phyloP scores from a whole-genome alignment of 2,888 invertebrate genomes.

The Carcina quercana region DNA sequence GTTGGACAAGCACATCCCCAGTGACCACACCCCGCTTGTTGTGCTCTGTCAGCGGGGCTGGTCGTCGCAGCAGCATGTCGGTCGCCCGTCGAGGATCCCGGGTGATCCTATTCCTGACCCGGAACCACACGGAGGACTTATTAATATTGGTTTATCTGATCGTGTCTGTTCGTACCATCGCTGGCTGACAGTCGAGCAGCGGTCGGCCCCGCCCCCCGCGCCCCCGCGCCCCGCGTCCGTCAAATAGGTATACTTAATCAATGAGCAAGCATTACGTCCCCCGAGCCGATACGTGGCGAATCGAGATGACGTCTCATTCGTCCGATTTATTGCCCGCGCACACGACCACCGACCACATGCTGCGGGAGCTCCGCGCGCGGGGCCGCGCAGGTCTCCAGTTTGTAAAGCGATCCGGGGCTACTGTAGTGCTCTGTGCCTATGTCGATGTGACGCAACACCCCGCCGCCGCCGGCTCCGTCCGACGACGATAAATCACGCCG shows the following conservation, averaged over 20 bases:
- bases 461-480: conserved; percentile 56
- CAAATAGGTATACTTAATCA: conserved; percentile 66
- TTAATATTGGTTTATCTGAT: too few species aligned
- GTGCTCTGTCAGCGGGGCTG: too few species aligned
- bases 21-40: too few species aligned
- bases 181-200: too few species aligned
- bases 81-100: too few species aligned
- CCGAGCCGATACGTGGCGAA: conserved; percentile 63
- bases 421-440: conserved; percentile 27
- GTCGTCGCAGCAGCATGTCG: too few species aligned
- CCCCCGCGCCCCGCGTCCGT: too few species aligned
- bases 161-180: too few species aligned
- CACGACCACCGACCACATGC: conserved; percentile 17
- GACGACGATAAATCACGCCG: conserved; percentile 51
- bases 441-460: conserved; percentile 64
- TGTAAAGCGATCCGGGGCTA: not conserved
- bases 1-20: too few species aligned
- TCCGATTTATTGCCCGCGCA: conserved; percentile 56
- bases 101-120: too few species aligned
- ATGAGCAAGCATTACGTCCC: conserved; percentile 53
- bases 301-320: conserved; percentile 68
- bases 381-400: not conserved
- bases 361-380: not conserved
- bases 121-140: too few species aligned
- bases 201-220: conserved; percentile 12